phyloP scores from a whole-genome alignment of 2,888 invertebrate species.

The Melanargia galathea region DNA sequence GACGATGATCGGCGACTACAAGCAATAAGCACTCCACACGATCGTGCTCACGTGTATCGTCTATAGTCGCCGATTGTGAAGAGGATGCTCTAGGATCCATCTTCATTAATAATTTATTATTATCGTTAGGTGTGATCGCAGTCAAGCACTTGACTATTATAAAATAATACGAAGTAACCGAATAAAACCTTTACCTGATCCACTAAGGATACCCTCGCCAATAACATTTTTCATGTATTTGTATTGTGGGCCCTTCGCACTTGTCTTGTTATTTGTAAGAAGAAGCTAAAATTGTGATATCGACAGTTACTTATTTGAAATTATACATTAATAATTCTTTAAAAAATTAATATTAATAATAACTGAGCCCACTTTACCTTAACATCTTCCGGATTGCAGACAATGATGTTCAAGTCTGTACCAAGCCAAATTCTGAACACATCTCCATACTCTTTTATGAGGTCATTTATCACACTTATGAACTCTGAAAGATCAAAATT shows the following conservation, averaged over 20 bases:
- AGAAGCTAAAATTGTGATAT: slow-evolving; percentile 52
- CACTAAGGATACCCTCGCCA: slow-evolving; percentile 67
- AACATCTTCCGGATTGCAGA: slow-evolving; percentile 63
- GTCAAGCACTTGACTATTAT: too few species aligned
- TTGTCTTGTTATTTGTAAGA: slow-evolving; percentile 57
- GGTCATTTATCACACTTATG: slow-evolving; percentile 46
- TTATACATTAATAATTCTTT: slow-evolving; percentile 3
- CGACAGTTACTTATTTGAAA: background rate
- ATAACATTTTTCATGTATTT: slow-evolving; percentile 64
- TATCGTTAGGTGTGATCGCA: too few species aligned
- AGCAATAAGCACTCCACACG: too few species aligned
- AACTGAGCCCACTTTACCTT: slow-evolving; percentile 50
- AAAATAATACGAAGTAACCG: background rate
- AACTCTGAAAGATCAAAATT: slow-evolving; percentile 56
- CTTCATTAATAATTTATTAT: too few species aligned
- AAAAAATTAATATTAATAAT: background rate
- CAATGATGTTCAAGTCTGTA: slow-evolving; percentile 62
- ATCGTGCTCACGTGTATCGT: too few species aligned
- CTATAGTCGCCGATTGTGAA: too few species aligned
- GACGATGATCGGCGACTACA: too few species aligned
- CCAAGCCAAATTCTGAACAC: slow-evolving; percentile 63
- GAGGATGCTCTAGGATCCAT: too few species aligned
- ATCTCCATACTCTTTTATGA: slow-evolving; percentile 54
- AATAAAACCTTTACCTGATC: slow-evolving; percentile 57
- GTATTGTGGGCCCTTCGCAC: slow-evolving; percentile 65